Conservation (phyloP, 2,888 invertebrate species). For the Tinea pellionella region DNA sequence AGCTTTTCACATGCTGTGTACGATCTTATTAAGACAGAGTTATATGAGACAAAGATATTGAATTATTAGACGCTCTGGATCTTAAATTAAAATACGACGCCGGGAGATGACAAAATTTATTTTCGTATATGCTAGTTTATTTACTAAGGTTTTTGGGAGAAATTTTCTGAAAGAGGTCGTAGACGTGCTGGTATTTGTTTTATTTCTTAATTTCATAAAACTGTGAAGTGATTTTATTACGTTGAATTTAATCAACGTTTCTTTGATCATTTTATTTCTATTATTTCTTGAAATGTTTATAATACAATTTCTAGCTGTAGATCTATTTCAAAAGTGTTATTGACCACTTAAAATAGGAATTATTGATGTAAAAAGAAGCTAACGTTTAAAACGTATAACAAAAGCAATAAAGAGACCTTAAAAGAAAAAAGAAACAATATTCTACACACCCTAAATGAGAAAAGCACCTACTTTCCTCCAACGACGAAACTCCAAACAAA, state of each 20-base stretch:
- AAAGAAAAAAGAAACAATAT: not conserved
- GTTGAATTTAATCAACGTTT: no score
- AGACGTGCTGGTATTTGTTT: no score
- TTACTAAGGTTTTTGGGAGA: not conserved
- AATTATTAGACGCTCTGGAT: conserved; percentile 15
- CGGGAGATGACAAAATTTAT: conserved; percentile 7
- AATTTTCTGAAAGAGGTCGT: not conserved
- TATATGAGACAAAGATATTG: conserved; percentile 15
- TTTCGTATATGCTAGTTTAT: not conserved
- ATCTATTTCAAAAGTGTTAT: no score
- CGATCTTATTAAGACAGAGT: conserved; percentile 15
- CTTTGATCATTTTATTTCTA: no score
- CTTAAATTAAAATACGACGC: conserved; percentile 11
- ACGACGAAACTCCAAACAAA: not conserved
- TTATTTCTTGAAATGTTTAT: no score
- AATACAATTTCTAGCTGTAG: no score
- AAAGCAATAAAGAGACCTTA: not conserved
- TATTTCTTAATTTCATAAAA: no score
- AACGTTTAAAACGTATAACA: not conserved
- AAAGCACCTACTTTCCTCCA: not conserved
- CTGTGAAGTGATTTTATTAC: no score
- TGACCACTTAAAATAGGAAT: no score
- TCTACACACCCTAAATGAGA: not conserved
- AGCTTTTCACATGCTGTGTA: conserved; percentile 20
- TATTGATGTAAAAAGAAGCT: not conserved